Base-by-base conservation (phyloP, 2,888 invertebrate genomes). In the Monoplex corrugatus region DNA sequence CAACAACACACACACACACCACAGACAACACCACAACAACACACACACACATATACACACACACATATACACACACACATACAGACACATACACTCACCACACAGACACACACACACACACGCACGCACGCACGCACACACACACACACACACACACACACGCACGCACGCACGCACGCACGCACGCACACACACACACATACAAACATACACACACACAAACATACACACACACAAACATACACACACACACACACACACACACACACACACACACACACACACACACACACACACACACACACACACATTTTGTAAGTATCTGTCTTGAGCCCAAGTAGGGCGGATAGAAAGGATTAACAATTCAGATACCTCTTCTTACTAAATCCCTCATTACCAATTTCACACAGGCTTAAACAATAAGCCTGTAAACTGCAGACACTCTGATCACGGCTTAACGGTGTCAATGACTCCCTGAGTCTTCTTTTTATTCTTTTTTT, bases 261-360 rank as follows among this genome's bases (percentile, higher is more conserved):
- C 68, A 72, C 68, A 72, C 68, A 72, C 68, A 72, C 68, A 72
- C 68, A 72, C 68, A 72, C 68, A 72, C 68, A 72, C 68, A 72
- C 68, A 72, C 68, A 72, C 68, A 72, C 68, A 72, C 68, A n/a
- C 68, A 72, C 68, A 72, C 68, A 72, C 68, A 72, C 68, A 68
- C 68, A 28, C 68, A 68, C 68, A 68, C 68, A 28, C 8, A 8
- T 28, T 68, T 68, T n/a, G n/a, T n/a, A n/a, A n/a, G n/a, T n/a
- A n/a, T n/a, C n/a, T n/a, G n/a, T n/a, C n/a, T n/a, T n/a, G n/a
- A n/a, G n/a, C n/a, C n/a, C n/a, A n/a, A n/a, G n/a, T n/a, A n/a
- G n/a, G n/a, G n/a, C n/a, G n/a, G n/a, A n/a, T n/a, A n/a, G 57
- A 35, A 78, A 78, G 10, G 13, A 19, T 13, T 13, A 78, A 32